Evolutionary conservation across 2,113 vertebrate species (phyloP), one percentile per base, ranked within the genome.

Genomic region (Gambusia affinis): DNA sequence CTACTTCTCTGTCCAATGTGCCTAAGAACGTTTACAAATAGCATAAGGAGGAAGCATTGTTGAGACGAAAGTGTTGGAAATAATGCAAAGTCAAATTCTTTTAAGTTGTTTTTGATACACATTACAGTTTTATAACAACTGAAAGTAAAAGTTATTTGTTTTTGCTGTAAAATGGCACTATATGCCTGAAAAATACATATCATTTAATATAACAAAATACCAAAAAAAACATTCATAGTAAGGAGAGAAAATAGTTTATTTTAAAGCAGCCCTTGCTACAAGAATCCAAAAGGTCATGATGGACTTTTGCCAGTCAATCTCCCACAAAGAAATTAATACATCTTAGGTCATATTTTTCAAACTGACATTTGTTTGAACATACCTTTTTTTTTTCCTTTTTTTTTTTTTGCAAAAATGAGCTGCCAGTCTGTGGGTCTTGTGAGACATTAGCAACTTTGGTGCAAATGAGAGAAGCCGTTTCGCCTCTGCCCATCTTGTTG

Each of bases 401-500:
- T 27, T 27, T 27, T 27, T 62, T 74, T 64, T 85, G 77, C 77
- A 60, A 84, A 85, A 86, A 28, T 37, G 30, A 79, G 76, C 44
- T 64, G 75, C 80, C 72, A 64, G 76, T 88, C 87, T 86, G 69
- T 78, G 80, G 84, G 85, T 88, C 84, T 75, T 71, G 29, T 30
- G 42, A 73, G 75, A 82, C 65, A 88, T 91, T 91, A 90, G 83
- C 70, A 80, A 85, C 67, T 76, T 42, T 47, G 80, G 83, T 89
- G 90, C 71, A 63, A 94, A 91, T 47, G 79, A 89, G 88, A 72
- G 71, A 89, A 88, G 78, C 77, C n/a, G n/a, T 88, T 89, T 87
- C 83, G 64, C 76, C 64, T 67, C 80, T 85, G 89, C 73, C 79
- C 83, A 75, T 35, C 1, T 1, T 93, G 89, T 94, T 94, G 92